A percentile compares a stretch with the other conserved stretches of the same genome.
phyloP scores from a whole-genome alignment of 2,888 invertebrate genomes.

The Hypselothyrea guttata region DNA sequence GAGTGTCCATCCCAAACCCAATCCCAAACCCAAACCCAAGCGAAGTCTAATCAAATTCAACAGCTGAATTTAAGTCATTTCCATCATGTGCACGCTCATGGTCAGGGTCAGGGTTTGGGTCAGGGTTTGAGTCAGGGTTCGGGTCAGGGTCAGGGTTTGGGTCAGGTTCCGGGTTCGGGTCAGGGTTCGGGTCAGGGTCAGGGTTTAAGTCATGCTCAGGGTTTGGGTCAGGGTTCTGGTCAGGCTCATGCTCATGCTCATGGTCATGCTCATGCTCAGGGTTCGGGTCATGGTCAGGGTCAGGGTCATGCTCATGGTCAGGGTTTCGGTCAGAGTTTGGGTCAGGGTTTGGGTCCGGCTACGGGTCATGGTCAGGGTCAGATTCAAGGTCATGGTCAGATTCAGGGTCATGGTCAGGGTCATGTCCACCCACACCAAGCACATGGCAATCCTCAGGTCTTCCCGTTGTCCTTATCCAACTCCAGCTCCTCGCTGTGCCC shows the following conservation, averaged over 20 bases:
- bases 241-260: conserved; percentile 6
- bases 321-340: too few species aligned
- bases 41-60: conserved; percentile 26
- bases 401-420: neutral
- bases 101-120: too few species aligned
- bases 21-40: too few species aligned
- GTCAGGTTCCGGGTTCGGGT: too few species aligned
- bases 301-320: conserved; percentile 9
- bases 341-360: too few species aligned
- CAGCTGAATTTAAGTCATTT: conserved; percentile 40
- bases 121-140: too few species aligned
- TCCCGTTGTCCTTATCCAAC: conserved; percentile 39
- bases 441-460: conserved; percentile 24
- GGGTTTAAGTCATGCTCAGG: neutral
- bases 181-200: too few species aligned
- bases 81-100: conserved; percentile 13
- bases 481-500: conserved; percentile 48
- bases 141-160: too few species aligned
- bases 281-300: neutral
- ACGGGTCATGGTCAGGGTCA: too few species aligned
- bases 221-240: neutral
- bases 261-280: too few species aligned
- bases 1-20: too few species aligned
- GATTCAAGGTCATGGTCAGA: neutral
- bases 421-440: conserved; percentile 28